These are phyloP conservation scores for Panulirus ornatus DNA, from an alignment of 1,140 invertebrate species.

Conservation along the genomic window DNA sequence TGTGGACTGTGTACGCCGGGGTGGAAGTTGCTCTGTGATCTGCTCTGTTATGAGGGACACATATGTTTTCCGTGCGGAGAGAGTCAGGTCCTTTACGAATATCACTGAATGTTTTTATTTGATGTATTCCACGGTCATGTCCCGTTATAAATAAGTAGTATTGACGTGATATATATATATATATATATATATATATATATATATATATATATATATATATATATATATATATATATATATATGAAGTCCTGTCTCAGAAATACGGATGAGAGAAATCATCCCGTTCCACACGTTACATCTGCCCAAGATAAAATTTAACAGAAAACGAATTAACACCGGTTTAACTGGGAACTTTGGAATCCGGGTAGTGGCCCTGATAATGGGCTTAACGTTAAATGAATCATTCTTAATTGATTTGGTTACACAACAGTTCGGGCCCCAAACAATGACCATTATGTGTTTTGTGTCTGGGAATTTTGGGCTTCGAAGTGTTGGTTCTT, in stretches of 20 bases:
- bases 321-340: constrained; percentile 19
- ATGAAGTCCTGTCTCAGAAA: too few species aligned
- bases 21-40: too few species aligned
- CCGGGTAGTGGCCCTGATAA: constrained; percentile 44
- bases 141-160: too few species aligned
- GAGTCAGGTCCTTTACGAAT: too few species aligned
- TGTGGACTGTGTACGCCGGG: not conserved
- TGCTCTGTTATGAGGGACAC: too few species aligned
- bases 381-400: constrained; percentile 69
- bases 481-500: too few species aligned
- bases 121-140: too few species aligned
- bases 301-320: not conserved
- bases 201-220: constrained; percentile 10
- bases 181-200: not conserved
- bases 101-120: too few species aligned
- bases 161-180: not conserved
- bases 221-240: constrained; percentile 14
- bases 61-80: too few species aligned
- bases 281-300: too few species aligned
- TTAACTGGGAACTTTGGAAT: constrained; percentile 38
- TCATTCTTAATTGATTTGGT: constrained; percentile 68
- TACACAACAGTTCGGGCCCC: constrained; percentile 59
- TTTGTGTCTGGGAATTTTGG: not conserved
- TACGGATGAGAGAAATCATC: too few species aligned
- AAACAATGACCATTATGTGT: constrained; percentile 42